Percentiles rank a stretch among this genome's conserved stretches.
These are phyloP conservation scores for Limnephilus rhombicus DNA, from an alignment of 2,888 invertebrate genomes.

Conservation along the genomic window DNA sequence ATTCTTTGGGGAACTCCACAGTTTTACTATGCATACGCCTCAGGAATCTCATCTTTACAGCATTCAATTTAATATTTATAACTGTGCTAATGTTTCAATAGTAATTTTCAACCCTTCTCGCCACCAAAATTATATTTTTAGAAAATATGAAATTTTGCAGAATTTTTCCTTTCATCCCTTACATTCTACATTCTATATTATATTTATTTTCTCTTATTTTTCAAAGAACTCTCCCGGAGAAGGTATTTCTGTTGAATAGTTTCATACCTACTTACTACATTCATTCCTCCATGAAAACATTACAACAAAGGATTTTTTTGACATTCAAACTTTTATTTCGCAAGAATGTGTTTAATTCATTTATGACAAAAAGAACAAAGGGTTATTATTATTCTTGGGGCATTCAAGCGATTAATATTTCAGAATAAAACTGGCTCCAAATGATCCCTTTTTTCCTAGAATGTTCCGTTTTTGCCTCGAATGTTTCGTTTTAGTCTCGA, in stretches of 20 bases:
- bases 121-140: not conserved
- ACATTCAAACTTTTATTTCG: no score
- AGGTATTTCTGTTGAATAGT: no score
- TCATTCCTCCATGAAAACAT: not conserved
- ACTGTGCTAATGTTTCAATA: no score
- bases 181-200: no score
- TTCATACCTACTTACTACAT: not conserved
- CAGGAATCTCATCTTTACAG: no score
- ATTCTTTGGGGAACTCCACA: no score
- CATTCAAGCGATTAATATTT: not conserved
- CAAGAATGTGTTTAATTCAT: not conserved
- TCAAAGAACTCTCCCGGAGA: no score
- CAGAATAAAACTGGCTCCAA: not conserved
- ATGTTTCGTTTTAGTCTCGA: not conserved
- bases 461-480: not conserved
- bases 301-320: not conserved
- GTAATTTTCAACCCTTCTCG: not conserved
- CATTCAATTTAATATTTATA: no score
- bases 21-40: no score
- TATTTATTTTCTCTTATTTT: no score
- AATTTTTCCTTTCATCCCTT: no score
- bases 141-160: no score
- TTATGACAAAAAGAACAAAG: not conserved
- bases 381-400: not conserved
- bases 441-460: not conserved